Conservation (phyloP, 1,140 invertebrate genomes). For the Sarcophaga peregrina region DNA sequence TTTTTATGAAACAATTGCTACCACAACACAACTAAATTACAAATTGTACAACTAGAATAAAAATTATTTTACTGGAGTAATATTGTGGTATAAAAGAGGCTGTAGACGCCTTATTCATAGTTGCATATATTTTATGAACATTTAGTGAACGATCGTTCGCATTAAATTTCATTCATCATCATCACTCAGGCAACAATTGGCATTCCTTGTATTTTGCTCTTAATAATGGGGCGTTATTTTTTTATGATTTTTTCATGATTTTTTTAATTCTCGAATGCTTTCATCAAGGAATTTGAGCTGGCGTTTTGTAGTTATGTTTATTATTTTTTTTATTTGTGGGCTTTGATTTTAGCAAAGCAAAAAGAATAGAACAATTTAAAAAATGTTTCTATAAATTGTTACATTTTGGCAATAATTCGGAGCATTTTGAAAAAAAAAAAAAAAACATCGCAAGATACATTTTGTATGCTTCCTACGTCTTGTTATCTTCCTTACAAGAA, state of each 20-base stretch:
- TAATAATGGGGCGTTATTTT: slow-evolving; percentile 38
- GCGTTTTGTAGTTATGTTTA: slow-evolving; percentile 4
- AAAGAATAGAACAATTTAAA: slow-evolving; percentile 3
- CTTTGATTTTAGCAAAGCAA: slow-evolving; percentile 1
- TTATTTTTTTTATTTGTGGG: background rate
- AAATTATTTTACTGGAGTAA: slow-evolving; percentile 8
- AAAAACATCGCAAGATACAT: no score
- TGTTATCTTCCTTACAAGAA: no score
- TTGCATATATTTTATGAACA: slow-evolving; percentile 29
- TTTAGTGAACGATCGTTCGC: slow-evolving; percentile 27
- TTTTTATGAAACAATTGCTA: background rate
- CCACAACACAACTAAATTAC: background rate
- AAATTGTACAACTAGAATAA: background rate
- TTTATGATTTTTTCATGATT: background rate
- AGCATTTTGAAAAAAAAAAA: no score
- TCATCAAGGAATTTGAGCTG: slow-evolving; percentile 16
- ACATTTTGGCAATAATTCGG: slow-evolving; percentile 7
- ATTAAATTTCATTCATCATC: slow-evolving; percentile 30
- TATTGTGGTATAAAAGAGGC: slow-evolving; percentile 17
- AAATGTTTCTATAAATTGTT: slow-evolving; percentile 15
- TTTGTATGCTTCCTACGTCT: no score
- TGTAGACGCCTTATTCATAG: slow-evolving; percentile 36
- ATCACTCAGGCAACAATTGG: background rate
- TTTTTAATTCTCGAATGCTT: no score
- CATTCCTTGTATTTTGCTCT: slow-evolving; percentile 13